Evolutionary conservation across 2,113 vertebrate genomes (phyloP).

Genomic region (Plestiodon gilberti): DNA sequence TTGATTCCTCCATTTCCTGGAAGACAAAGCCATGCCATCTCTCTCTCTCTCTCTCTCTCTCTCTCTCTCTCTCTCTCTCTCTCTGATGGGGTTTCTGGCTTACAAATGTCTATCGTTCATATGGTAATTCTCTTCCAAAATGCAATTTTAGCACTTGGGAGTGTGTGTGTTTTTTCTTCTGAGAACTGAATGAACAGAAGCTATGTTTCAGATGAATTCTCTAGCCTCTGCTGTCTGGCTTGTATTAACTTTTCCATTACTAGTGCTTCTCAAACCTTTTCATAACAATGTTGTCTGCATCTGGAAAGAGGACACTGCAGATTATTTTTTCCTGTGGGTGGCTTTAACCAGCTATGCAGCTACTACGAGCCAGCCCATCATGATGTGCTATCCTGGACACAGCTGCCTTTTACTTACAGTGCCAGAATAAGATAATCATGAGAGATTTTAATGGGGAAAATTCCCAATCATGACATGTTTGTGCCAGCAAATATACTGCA

Average conservation of each 20-base stretch:
- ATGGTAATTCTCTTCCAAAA: slow-evolving; percentile 50
- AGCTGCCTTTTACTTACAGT: neutral
- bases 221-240: slow-evolving; percentile 49
- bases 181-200: slow-evolving; percentile 63
- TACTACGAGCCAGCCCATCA: neutral
- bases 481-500: neutral
- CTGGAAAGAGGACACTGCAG: slow-evolving; percentile 9
- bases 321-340: neutral
- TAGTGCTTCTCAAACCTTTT: slow-evolving; percentile 8
- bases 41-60: no score
- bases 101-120: slow-evolving; percentile 49
- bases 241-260: slow-evolving; percentile 54
- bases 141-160: slow-evolving; percentile 53
- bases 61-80: no score
- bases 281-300: slow-evolving; percentile 40
- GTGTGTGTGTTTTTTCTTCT: slow-evolving; percentile 50
- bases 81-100: slow-evolving; percentile 49
- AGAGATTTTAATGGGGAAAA: neutral
- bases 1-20: neutral
- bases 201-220: slow-evolving; percentile 53
- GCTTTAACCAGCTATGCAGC: neutral
- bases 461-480: neutral
- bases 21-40: neutral
- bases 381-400: neutral
- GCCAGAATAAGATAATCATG: neutral